phyloP scores from a whole-genome alignment of 2,113 vertebrate genomes.

The Helogale parvula region DNA sequence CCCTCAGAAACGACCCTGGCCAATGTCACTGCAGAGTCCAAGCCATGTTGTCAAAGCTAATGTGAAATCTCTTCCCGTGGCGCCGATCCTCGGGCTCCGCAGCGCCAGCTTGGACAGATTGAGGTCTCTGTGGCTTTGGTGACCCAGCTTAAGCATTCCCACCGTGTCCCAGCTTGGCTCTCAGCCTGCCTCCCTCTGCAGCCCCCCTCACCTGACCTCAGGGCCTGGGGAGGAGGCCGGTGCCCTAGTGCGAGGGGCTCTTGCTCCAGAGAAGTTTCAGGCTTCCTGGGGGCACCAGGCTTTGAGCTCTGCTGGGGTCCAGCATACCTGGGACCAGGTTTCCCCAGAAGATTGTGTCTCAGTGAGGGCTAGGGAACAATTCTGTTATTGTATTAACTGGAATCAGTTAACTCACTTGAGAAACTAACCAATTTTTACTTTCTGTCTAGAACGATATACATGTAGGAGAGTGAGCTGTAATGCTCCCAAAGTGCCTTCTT shows the following conservation, averaged over 20 bases:
- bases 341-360: neutral
- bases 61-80: slow-evolving; percentile 76
- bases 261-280: slow-evolving; percentile 7
- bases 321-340: slow-evolving; percentile 23
- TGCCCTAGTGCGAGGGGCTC: neutral
- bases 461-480: slow-evolving; percentile 80
- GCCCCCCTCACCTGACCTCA: slow-evolving; percentile 36
- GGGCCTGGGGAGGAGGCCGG: neutral
- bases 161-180: slow-evolving; percentile 33
- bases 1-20: slow-evolving; percentile 78
- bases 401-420: slow-evolving; percentile 83
- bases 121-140: slow-evolving; percentile 76
- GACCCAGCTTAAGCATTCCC: slow-evolving; percentile 74
- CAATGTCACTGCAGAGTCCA: slow-evolving; percentile 69
- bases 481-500: slow-evolving; percentile 87
- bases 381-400: slow-evolving; percentile 74
- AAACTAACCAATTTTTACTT: slow-evolving; percentile 84
- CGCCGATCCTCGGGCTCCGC: slow-evolving; percentile 51
- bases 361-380: slow-evolving; percentile 58
- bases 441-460: slow-evolving; percentile 79
- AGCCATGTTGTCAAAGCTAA: slow-evolving; percentile 73
- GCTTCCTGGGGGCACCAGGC: neutral
- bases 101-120: slow-evolving; percentile 68
- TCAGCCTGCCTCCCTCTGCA: neutral
- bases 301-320: slow-evolving; percentile 33